Conservation (phyloP, 2,113 vertebrate species). For the Petromus typicus region DNA sequence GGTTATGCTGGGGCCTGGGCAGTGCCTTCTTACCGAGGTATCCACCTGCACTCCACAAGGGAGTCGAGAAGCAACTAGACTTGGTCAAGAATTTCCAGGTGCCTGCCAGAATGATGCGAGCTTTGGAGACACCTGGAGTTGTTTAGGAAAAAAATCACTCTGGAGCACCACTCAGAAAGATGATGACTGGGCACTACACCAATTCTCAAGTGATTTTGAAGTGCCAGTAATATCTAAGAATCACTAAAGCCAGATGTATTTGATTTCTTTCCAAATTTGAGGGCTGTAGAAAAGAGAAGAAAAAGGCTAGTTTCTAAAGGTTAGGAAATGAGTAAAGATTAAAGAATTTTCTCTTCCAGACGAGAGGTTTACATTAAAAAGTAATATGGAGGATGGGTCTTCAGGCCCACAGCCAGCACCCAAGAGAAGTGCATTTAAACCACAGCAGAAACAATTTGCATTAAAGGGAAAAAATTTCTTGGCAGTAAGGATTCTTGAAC, state of each 20-base stretch:
- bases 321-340: neutral
- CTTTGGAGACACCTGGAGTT: neutral
- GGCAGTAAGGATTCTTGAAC: neutral
- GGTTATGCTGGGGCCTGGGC: neutral
- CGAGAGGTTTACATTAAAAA: neutral
- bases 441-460: neutral
- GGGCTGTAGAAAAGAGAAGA: neutral
- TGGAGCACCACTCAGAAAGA: neutral
- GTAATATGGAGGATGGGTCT: neutral
- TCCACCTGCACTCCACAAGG: neutral
- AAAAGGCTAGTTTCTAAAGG: neutral
- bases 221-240: neutral
- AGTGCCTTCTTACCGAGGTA: fast-evolving
- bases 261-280: neutral
- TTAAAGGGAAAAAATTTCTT: neutral
- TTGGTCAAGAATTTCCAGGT: neutral
- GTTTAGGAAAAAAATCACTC: neutral
- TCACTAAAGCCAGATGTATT: neutral
- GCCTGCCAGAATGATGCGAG: neutral
- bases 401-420: neutral
- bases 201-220: neutral
- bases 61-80: neutral
- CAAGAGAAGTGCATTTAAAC: neutral
- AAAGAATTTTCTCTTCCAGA: neutral
- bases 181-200: neutral